Conservation (phyloP, 2,888 invertebrate species). For the Incurvaria masculella region DNA sequence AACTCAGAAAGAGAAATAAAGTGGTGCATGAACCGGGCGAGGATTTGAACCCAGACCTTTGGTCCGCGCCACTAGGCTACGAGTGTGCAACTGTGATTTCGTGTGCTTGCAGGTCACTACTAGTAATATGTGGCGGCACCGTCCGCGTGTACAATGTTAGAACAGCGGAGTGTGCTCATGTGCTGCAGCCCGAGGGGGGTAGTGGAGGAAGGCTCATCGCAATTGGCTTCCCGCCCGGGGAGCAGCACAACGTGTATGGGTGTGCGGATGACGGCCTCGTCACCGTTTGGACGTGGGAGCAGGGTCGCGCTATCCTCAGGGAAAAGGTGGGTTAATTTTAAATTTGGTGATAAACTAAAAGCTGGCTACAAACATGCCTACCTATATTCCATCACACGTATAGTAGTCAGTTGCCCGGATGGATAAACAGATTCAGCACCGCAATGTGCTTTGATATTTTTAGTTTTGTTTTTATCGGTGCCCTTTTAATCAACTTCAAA, state of each 20-base stretch:
- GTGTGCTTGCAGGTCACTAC: slow-evolving; percentile 32
- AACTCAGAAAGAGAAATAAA: too few relatives aligned
- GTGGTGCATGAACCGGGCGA: too few relatives aligned
- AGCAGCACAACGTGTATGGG: slow-evolving; percentile 41
- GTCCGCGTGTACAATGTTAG: slow-evolving; percentile 43
- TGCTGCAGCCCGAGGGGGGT: slow-evolving; percentile 36
- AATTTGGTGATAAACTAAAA: too few relatives aligned
- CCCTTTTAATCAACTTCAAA: too few relatives aligned
- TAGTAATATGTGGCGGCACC: slow-evolving; percentile 42
- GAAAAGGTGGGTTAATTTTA: slow-evolving; percentile 43
- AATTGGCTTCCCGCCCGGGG: slow-evolving; percentile 38
- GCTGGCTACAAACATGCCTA: too few relatives aligned
- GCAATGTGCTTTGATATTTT: too few relatives aligned
- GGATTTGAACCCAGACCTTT: too few relatives aligned
- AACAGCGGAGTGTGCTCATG: slow-evolving; percentile 41
- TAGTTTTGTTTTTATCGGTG: too few relatives aligned
- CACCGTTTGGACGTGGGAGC: slow-evolving; percentile 48
- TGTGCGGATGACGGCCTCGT: slow-evolving; percentile 38
- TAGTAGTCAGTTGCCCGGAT: too few relatives aligned
- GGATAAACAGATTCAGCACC: too few relatives aligned
- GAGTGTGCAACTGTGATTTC: slow-evolving; percentile 2
- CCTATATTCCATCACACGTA: too few relatives aligned
- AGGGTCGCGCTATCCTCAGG: slow-evolving; percentile 38
- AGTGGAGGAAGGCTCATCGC: slow-evolving; percentile 32
- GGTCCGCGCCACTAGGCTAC: not conserved